A percentile compares a stretch with the other conserved stretches of the same genome.
Evolutionary conservation across 2,113 vertebrate species (phyloP).

Genomic region (Indri indri): DNA sequence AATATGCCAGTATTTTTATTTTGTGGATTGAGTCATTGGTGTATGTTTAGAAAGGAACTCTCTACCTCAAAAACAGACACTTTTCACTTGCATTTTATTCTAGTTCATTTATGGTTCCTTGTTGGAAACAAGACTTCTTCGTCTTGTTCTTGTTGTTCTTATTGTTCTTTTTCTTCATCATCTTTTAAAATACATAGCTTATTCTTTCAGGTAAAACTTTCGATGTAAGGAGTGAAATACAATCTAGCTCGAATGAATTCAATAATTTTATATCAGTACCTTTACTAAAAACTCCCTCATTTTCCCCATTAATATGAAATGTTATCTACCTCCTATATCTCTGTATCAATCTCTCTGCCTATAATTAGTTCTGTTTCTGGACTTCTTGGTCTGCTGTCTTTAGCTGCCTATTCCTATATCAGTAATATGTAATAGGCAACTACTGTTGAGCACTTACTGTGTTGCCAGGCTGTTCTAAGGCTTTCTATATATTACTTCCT

Average conservation of each 20-base stretch:
- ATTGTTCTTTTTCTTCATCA: background rate
- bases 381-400: background rate
- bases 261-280: background rate
- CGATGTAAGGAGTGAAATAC: background rate
- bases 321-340: background rate
- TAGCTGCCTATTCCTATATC: background rate
- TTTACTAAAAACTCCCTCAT: background rate
- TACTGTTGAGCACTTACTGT: background rate
- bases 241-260: background rate
- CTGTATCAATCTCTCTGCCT: background rate
- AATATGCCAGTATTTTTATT: background rate
- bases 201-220: slow-evolving; percentile 8
- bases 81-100: background rate
- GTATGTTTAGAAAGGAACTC: background rate
- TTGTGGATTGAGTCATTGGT: background rate
- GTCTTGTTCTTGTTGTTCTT: background rate
- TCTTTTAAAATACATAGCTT: background rate
- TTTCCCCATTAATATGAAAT: background rate
- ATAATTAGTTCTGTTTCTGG: background rate
- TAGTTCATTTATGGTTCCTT: background rate
- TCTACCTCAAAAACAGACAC: background rate
- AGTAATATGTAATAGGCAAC: background rate
- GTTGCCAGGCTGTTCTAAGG: background rate
- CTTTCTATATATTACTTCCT: background rate
- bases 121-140: background rate